These are phyloP conservation scores for Myotis pilosus DNA, from an alignment of 2,797 vertebrate species.

Conservation along the genomic window DNA sequence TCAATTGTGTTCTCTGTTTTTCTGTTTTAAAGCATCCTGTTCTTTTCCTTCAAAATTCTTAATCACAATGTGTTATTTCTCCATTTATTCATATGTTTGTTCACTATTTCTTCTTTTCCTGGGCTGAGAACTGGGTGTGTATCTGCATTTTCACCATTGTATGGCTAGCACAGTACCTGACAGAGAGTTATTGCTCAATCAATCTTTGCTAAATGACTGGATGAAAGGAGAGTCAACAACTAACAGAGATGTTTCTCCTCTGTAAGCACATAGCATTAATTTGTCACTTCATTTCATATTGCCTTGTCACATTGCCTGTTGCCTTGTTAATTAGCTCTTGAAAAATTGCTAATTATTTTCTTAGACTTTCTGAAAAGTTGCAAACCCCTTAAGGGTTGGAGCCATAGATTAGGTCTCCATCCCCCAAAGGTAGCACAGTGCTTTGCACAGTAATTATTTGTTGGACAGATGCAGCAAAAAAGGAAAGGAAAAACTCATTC, in stretches of 20 bases:
- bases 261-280: not conserved
- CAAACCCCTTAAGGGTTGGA: conserved; percentile 10
- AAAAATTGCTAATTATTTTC: conserved; percentile 68
- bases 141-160: not conserved
- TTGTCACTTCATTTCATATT: conserved; percentile 57
- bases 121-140: not conserved
- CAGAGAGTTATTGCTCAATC: not conserved
- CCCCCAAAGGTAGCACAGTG: not conserved
- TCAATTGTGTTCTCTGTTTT: not conserved
- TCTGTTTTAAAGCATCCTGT: not conserved
- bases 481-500: not conserved
- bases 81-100: not conserved
- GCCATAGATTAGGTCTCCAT: not conserved
- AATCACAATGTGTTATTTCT: not conserved
- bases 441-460: conserved; percentile 30
- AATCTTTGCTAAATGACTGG: not conserved
- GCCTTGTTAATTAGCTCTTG: conserved; percentile 69
- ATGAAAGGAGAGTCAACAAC: not conserved
- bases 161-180: not conserved
- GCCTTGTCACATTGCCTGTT: conserved; percentile 55
- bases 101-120: not conserved
- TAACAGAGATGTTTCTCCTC: not conserved
- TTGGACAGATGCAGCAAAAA: conserved; percentile 39
- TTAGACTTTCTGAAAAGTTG: conserved; percentile 24
- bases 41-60: not conserved